Evolutionary conservation across 2,797 vertebrate genomes (phyloP).

Genomic region (Syndactyla subalaris): DNA sequence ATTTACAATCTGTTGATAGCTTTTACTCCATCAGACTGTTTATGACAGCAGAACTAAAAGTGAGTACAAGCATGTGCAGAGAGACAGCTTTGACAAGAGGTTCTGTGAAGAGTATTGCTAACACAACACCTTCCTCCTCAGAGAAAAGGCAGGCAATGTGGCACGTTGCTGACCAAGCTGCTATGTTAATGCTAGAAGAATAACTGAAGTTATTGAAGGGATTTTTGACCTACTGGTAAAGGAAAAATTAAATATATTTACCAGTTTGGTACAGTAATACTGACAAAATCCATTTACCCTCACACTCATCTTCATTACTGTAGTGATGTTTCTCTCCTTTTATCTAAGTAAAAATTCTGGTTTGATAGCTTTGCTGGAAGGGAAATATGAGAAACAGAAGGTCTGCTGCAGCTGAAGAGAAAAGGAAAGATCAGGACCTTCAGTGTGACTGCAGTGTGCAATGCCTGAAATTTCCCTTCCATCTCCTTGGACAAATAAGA

Average conservation of each 20-base stretch:
- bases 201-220: not conserved
- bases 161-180: not conserved
- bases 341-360: not conserved
- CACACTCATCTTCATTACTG: not conserved
- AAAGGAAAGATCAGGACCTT: slow-evolving; percentile 41
- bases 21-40: not conserved
- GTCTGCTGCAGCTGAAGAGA: not conserved
- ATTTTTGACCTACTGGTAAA: not conserved
- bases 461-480: slow-evolving; percentile 44
- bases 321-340: not conserved
- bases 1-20: not conserved
- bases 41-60: not conserved
- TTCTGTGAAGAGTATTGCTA: not conserved
- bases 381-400: not conserved
- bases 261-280: not conserved
- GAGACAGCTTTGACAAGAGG: not conserved
- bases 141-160: not conserved
- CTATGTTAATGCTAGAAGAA: not conserved
- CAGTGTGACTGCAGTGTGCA: not conserved
- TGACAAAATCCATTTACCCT: not conserved
- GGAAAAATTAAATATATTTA: not conserved
- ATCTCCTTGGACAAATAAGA: slow-evolving; percentile 54
- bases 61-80: not conserved
- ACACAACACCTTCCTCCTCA: not conserved
- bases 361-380: not conserved